A percentile compares a stretch with the other conserved stretches of the same genome.
Conservation (phyloP, 2,113 vertebrate genomes). For the Patagioenas fasciata region DNA sequence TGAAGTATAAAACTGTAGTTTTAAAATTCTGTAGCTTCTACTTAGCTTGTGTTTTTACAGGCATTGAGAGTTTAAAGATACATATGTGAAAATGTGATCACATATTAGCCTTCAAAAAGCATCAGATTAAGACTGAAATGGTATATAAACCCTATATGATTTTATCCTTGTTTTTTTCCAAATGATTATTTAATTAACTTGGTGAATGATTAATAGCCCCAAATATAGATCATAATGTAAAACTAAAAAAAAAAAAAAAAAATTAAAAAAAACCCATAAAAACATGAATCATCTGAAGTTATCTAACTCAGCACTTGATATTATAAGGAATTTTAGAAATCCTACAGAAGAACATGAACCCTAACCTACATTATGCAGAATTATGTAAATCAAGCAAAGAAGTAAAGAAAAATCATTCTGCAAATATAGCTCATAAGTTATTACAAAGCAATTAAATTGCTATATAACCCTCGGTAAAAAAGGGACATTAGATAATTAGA, state of each 20-base stretch:
- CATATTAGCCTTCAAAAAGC: neutral
- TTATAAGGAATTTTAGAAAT: neutral
- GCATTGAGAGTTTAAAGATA: neutral
- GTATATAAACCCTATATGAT: neutral
- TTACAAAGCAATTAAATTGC: slow-evolving; percentile 56
- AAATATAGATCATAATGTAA: neutral
- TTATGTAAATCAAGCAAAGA: slow-evolving; percentile 44
- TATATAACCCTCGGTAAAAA: slow-evolving; percentile 47
- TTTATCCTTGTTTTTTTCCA: neutral
- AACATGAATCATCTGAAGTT: neutral
- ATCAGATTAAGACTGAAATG: neutral
- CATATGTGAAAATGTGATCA: neutral
- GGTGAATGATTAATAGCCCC: neutral
- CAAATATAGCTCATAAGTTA: slow-evolving; percentile 48
- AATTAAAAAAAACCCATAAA: neutral
- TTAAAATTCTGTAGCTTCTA: neutral
- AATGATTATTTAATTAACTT: neutral
- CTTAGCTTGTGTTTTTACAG: neutral
- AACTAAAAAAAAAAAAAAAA: neutral
- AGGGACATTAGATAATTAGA: slow-evolving; percentile 42
- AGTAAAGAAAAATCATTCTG: slow-evolving; percentile 27
- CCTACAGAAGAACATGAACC: neutral
- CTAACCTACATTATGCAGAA: slow-evolving; percentile 52
- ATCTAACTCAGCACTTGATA: neutral
- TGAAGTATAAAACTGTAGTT: neutral